phyloP scores from a whole-genome alignment of 2,888 invertebrate species.

The Limulus polyphemus region DNA sequence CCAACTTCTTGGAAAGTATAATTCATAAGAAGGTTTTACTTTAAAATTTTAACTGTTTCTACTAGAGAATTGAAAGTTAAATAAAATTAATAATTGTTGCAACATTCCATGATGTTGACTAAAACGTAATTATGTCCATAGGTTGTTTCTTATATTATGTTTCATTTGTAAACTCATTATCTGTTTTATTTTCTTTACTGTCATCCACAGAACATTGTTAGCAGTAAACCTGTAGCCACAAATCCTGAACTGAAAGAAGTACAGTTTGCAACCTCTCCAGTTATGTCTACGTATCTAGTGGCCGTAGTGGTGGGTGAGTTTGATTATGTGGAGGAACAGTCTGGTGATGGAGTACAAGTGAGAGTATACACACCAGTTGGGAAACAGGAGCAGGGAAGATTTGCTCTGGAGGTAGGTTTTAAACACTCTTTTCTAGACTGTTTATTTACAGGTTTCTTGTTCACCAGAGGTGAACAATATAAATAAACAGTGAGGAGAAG shows the following conservation, averaged over 20 bases:
- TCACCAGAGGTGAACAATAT: background rate
- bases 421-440: too few relatives aligned
- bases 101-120: too few relatives aligned
- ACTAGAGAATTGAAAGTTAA: too few relatives aligned
- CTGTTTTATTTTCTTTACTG: too few relatives aligned
- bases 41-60: too few relatives aligned
- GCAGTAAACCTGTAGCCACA: slow-evolving; percentile 8
- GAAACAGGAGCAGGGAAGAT: slow-evolving; percentile 79
- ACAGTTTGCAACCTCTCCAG: slow-evolving; percentile 68
- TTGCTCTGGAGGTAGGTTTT: slow-evolving; percentile 63
- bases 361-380: slow-evolving; percentile 58
- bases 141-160: too few relatives aligned
- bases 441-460: slow-evolving; percentile 9
- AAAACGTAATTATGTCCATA: too few relatives aligned
- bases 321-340: slow-evolving; percentile 75
- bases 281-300: slow-evolving; percentile 91
- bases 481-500: background rate
- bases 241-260: slow-evolving; percentile 43
- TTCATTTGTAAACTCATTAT: too few relatives aligned
- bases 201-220: slow-evolving; percentile 9
- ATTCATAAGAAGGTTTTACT: too few relatives aligned
- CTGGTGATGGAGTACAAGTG: slow-evolving; percentile 59
- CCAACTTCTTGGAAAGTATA: too few relatives aligned
- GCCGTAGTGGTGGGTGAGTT: slow-evolving; percentile 91
- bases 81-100: too few relatives aligned